Conservation (phyloP, 2,797 vertebrate species). For the Brotula barbata region DNA sequence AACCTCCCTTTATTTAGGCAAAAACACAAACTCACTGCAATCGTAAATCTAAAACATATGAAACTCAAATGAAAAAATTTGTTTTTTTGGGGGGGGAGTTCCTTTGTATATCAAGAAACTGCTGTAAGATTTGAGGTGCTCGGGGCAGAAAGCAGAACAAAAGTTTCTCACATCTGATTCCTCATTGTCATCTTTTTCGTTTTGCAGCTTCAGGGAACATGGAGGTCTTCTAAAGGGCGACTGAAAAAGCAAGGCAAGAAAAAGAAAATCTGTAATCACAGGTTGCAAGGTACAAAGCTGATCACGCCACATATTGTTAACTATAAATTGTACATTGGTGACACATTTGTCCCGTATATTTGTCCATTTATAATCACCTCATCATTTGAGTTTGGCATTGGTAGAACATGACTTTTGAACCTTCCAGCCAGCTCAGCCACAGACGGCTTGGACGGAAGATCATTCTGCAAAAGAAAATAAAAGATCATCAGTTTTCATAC, state of each 20-base stretch:
- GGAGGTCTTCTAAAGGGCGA: conserved; percentile 59
- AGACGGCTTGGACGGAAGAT: conserved; percentile 81
- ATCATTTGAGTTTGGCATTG: conserved; percentile 74
- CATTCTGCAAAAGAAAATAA: conserved; percentile 53
- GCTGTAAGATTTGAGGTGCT: background rate
- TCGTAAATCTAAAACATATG: no score
- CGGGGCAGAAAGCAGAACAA: background rate
- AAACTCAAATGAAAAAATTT: no score
- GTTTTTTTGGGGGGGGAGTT: no score
- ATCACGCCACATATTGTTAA: no score
- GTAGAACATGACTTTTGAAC: conserved; percentile 84
- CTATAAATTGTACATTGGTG: no score
- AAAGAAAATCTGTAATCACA: background rate
- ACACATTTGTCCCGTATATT: background rate
- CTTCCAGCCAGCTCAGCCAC: conserved; percentile 91
- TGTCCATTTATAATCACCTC: conserved; percentile 68
- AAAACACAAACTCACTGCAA: no score
- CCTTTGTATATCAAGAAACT: no score
- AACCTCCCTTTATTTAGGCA: no score
- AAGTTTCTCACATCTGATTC: conserved; percentile 60
- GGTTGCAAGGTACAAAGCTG: no score
- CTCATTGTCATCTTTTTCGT: conserved; percentile 45
- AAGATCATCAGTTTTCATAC: background rate
- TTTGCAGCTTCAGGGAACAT: conserved; percentile 63
- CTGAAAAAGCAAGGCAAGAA: conserved; percentile 40